Evolutionary conservation across 2,888 invertebrate species (phyloP), one percentile per base, ranked within the genome.

Genomic region (Ichneumoninae sp.): DNA sequence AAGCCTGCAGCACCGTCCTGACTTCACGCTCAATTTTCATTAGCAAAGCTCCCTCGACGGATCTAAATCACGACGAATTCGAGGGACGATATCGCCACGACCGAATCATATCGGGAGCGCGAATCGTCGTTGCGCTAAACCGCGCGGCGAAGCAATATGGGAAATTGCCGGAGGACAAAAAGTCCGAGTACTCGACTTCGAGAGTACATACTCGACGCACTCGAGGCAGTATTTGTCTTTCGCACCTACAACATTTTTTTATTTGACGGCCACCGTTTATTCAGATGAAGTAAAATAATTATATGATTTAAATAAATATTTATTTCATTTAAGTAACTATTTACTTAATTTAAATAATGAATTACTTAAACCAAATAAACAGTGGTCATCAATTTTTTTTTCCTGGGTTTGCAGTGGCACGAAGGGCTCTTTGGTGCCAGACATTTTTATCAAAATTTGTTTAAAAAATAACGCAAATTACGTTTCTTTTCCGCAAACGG

Each of bases 11-110:
- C 74, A 26, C 75, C 77, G 36, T 30, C 19, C 57, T 22, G 65
- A 7, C 66, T 72, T 50, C 50, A 19, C 40, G 33, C 66, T 77
- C 8, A 50, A 72, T 68, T 72, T 72, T 77, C 47, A 65, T 40
- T 19, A 66, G 69, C 62, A 26, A 13, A 3, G 6, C 26, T 7
- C 22, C 36, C 77, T 52, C 22, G n/a, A 47, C 6, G n/a, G 30
- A 26, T 22, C 50, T 50, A 7, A 50, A 65, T 71, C 71, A 68
- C 77, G 36, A 74, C 36, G 33, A 52, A 50, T 62, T 33, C 33
- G 30, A 62, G 30, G 5, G 16, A 33, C 62, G 10, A 33, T 30
- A n/a, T 13, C 30, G n/a, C 16, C 30, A 33, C 62, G 33, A 16
- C 30, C 30, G 62, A 62, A n/a, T 62, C 16, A 5, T n/a, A 62